Base-by-base conservation (phyloP, 2,888 invertebrate genomes). In the Polymixis lichenea region DNA sequence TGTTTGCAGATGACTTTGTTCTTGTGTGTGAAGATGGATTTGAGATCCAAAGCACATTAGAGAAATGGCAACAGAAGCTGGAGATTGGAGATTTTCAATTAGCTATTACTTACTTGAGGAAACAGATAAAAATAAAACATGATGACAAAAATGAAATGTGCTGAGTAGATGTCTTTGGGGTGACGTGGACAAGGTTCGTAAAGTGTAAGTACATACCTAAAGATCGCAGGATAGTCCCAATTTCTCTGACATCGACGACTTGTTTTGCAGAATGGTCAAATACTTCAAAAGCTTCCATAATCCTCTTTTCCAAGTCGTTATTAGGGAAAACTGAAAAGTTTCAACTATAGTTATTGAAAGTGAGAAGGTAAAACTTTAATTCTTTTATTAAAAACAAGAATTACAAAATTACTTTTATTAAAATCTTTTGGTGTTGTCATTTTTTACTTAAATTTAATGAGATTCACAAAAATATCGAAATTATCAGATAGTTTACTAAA, bases 251-350 rank as follows among this genome's bases (percentile, higher is more conserved):
- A 95, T 99, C 99, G 1, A 99, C 98, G 5, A 98, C 98, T 95
- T 98, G 98, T 90, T 98, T 98, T 68, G 98, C 98, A 72, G 98
- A 98, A 94, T 98, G 98, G 92, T 99, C 99, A 92, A 99, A 99
- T 43, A 99, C 98, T 90, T 98, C 98, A 93, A 99, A 99, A 5
- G 98, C 98, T 89, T 98, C 98, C 8, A 98, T 98, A 75, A 99
- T 98, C 94, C 97, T 98, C 90, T 97, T 97, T 90, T 98, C 98
- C 88, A 98, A 94, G 80, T 98, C 98, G 88, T 97, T 98, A 78
- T 97, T 97, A 51, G 97, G 94, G 82, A 92, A 89, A 84, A 97
- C 97, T 97, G 84, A 61, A 92, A 92, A 80, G 51, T 74, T 73
- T 51, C 22, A 51, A 75, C 13, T 28, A 53, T 53, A 74, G 51